Percentiles rank a stretch among this genome's conserved stretches.
Conservation (phyloP, 2,888 invertebrate genomes). For the Sinelater perroti region DNA sequence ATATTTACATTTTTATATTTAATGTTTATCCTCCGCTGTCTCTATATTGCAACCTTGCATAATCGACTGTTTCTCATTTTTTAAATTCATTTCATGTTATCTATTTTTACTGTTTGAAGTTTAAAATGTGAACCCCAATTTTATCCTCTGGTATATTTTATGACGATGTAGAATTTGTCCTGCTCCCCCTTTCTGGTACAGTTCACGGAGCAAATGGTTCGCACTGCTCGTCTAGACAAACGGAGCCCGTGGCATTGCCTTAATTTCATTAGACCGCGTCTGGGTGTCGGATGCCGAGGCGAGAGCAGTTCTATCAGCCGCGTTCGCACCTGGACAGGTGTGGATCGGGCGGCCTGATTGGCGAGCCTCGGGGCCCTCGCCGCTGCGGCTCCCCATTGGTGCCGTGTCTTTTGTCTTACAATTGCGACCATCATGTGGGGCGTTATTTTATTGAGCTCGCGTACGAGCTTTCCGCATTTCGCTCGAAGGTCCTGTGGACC, state of each 20-base stretch:
- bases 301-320: constrained; percentile 30
- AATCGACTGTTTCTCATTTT: too few species aligned
- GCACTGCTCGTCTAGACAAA: background rate
- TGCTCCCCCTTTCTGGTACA: too few species aligned
- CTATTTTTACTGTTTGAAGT: too few species aligned
- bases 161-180: too few species aligned
- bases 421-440: constrained; percentile 54
- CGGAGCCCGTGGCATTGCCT: background rate
- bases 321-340: constrained; percentile 49
- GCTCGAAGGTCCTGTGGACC: too few species aligned
- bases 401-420: constrained; percentile 53
- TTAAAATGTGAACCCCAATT: too few species aligned
- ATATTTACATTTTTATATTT: too few species aligned
- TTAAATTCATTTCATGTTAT: too few species aligned
- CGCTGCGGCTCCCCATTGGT: constrained; percentile 50
- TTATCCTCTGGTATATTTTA: too few species aligned
- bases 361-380: constrained; percentile 51
- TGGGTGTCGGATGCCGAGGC: constrained; percentile 26
- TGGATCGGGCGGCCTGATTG: constrained; percentile 52
- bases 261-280: constrained; percentile 6
- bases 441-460: constrained; percentile 36
- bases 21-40: too few species aligned
- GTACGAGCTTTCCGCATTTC: background rate
- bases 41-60: too few species aligned
- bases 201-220: background rate